Evolutionary conservation across 1,140 invertebrate species (phyloP).

Genomic region (Spodoptera litura): DNA sequence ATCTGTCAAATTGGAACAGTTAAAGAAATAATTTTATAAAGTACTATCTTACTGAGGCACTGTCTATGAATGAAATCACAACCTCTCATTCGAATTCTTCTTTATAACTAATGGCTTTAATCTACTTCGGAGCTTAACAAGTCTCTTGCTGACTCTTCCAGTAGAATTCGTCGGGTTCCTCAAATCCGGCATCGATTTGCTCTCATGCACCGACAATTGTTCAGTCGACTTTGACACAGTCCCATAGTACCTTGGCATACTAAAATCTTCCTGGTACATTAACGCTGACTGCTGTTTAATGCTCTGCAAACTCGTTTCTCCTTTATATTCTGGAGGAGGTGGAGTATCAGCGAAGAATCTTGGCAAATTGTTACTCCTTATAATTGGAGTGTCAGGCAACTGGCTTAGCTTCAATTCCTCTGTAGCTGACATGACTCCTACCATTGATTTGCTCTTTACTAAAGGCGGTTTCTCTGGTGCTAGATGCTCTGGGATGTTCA

Average conservation of each 20-base stretch:
- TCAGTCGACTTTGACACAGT: conserved; percentile 60
- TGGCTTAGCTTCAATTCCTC: conserved; percentile 78
- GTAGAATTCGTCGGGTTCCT: conserved; percentile 64
- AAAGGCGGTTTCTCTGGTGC: conserved; percentile 76
- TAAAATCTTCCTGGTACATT: conserved; percentile 79
- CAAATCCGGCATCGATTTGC: conserved; percentile 85
- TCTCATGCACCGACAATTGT: conserved; percentile 72
- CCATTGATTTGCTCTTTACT: conserved; percentile 78
- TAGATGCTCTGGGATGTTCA: conserved; percentile 81
- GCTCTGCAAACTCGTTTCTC: conserved; percentile 79
- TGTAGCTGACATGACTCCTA: conserved; percentile 68
- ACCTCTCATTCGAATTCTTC: conserved; percentile 80
- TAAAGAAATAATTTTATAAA: not conserved
- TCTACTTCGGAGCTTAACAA: conserved; percentile 78
- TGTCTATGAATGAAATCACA: conserved; percentile 51
- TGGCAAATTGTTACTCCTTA: conserved; percentile 82
- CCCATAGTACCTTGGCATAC: conserved; percentile 85
- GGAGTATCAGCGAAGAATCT: conserved; percentile 83
- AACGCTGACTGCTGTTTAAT: conserved; percentile 77
- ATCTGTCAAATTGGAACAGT: too few species aligned
- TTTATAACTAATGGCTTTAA: conserved; percentile 84
- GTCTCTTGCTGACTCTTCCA: conserved; percentile 78
- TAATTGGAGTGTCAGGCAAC: conserved; percentile 83
- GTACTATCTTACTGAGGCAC: conserved; percentile 22
- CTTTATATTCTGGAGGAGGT: conserved; percentile 78